These are phyloP conservation scores for Rhabdomys pumilio DNA, from an alignment of 2,797 vertebrate genomes.

Conservation along the genomic window DNA sequence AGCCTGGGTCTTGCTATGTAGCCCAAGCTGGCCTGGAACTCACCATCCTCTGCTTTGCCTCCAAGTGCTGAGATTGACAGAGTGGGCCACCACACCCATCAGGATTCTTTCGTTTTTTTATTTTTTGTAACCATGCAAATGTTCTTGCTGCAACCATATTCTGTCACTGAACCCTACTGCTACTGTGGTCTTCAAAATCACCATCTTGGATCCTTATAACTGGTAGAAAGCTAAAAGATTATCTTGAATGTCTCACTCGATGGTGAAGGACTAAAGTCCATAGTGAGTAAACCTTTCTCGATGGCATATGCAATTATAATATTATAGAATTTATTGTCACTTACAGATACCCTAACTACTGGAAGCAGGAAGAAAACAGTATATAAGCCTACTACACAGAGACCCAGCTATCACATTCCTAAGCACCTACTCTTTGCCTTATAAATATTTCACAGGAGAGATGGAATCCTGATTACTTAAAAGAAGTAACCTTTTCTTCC, in stretches of 20 bases:
- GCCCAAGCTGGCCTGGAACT: neutral
- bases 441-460: neutral
- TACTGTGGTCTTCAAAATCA: neutral
- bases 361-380: constrained; percentile 13
- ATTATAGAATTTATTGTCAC: neutral
- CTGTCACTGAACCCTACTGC: neutral
- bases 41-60: neutral
- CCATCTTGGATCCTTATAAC: neutral
- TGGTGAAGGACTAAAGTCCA: neutral
- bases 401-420: neutral
- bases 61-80: neutral
- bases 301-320: neutral
- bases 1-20: neutral
- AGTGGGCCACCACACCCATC: neutral
- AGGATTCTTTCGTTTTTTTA: neutral
- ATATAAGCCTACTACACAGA: neutral
- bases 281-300: neutral
- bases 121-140: neutral
- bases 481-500: neutral
- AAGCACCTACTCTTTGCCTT: neutral
- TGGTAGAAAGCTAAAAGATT: neutral
- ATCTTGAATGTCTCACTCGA: neutral
- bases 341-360: neutral
- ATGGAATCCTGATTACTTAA: constrained; percentile 13
- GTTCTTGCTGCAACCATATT: neutral